Conservation (phyloP, 2,113 vertebrate genomes). For the Rhombomys opimus region DNA sequence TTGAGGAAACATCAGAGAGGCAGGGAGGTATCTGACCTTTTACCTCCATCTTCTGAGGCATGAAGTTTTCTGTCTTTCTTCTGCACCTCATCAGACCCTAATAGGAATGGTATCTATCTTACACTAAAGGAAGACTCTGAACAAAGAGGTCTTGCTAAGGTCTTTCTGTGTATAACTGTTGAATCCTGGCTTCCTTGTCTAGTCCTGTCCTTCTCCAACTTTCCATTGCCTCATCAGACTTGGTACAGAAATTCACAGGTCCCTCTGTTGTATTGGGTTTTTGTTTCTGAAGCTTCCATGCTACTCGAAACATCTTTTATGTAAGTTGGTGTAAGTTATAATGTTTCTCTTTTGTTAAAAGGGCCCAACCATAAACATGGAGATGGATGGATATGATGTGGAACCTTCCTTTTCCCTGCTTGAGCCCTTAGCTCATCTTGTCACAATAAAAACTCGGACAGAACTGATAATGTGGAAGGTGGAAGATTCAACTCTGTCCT, state of each 20-base stretch:
- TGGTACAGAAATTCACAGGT: not conserved
- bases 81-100: not conserved
- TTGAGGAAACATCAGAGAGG: not conserved
- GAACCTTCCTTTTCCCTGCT: not conserved
- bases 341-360: not conserved
- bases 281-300: not conserved
- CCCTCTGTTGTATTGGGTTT: not conserved
- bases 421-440: not conserved
- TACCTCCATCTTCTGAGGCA: not conserved
- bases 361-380: no score
- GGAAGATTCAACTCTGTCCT: not conserved
- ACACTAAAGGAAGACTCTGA: not conserved
- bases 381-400: not conserved
- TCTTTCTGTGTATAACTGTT: no score
- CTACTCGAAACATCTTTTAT: not conserved
- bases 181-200: no score
- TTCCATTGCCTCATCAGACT: not conserved
- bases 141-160: not conserved
- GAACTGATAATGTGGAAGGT: not conserved
- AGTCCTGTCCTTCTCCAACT: not conserved
- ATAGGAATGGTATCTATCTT: not conserved
- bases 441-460: not conserved
- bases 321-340: not conserved
- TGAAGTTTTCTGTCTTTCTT: not conserved
- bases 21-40: not conserved